Evolutionary conservation across 2,888 invertebrate genomes (phyloP).

Genomic region (Linnaemya tessellans): DNA sequence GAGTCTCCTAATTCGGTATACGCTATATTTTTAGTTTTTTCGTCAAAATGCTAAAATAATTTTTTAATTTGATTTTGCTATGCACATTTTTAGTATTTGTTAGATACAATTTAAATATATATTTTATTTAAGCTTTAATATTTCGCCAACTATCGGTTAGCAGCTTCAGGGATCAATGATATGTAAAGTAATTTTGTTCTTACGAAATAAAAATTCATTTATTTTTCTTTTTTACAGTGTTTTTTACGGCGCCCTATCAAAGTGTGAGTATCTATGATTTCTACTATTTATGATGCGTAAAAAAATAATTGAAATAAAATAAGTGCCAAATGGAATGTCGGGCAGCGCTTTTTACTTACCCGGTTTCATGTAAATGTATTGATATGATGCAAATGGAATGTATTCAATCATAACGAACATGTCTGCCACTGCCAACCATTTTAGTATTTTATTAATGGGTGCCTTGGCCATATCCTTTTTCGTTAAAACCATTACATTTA

Average conservation of each 20-base stretch:
- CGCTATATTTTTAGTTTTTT: too few relatives aligned
- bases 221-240: too few relatives aligned
- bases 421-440: conserved; percentile 93
- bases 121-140: too few relatives aligned
- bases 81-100: too few relatives aligned
- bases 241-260: conserved; percentile 28
- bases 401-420: conserved; percentile 95
- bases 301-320: background rate
- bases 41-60: too few relatives aligned
- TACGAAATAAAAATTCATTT: too few relatives aligned
- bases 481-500: conserved; percentile 94
- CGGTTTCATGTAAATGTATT: conserved; percentile 86
- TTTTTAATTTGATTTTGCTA: too few relatives aligned
- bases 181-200: too few relatives aligned
- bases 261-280: conserved; percentile 25
- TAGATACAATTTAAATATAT: too few relatives aligned
- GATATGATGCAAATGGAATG: conserved; percentile 89
- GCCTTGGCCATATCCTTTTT: conserved; percentile 91
- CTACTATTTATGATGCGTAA: background rate
- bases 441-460: conserved; percentile 93
- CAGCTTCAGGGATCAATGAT: too few relatives aligned
- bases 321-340: background rate
- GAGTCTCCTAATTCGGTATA: too few relatives aligned
- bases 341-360: conserved; percentile 81
- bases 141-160: too few relatives aligned